These are phyloP conservation scores for Rhynchonema sp. DNA, from an alignment of 2,888 invertebrate species.

Conservation along the genomic window DNA sequence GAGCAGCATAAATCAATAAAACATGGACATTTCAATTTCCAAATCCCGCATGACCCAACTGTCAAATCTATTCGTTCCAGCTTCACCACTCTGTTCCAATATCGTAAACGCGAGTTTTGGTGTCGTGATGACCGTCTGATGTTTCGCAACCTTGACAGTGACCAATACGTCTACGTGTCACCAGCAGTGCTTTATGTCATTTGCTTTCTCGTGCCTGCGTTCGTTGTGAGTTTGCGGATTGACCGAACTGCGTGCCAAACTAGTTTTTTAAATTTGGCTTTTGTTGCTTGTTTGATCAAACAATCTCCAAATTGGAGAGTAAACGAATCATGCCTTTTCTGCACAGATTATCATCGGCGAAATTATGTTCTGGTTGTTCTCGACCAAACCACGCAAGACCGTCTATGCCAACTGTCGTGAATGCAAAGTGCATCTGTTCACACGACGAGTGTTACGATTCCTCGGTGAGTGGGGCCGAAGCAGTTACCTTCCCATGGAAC, in stretches of 20 bases:
- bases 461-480: too few relatives aligned
- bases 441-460: slow-evolving; percentile 30
- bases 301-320: not conserved
- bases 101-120: slow-evolving; percentile 25
- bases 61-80: slow-evolving; percentile 13
- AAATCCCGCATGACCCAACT: too few relatives aligned
- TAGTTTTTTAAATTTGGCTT: too few relatives aligned
- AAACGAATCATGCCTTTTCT: slow-evolving; percentile 1
- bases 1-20: too few relatives aligned
- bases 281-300: too few relatives aligned
- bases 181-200: slow-evolving; percentile 23
- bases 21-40: too few relatives aligned
- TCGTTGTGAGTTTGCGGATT: slow-evolving; percentile 24
- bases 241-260: too few relatives aligned
- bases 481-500: too few relatives aligned
- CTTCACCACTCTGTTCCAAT: slow-evolving; percentile 27
- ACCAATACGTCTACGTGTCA: slow-evolving; percentile 27
- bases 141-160: slow-evolving; percentile 25
- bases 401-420: slow-evolving; percentile 29
- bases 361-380: slow-evolving; percentile 33
- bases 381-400: slow-evolving; percentile 30
- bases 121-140: slow-evolving; percentile 23
- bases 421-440: slow-evolving; percentile 30
- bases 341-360: slow-evolving; percentile 32
- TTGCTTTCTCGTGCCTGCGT: slow-evolving; percentile 22